Percentiles rank a stretch among this genome's conserved stretches.
phyloP scores from a whole-genome alignment of 2,113 vertebrate species.

The Phaethornis superciliosus region DNA sequence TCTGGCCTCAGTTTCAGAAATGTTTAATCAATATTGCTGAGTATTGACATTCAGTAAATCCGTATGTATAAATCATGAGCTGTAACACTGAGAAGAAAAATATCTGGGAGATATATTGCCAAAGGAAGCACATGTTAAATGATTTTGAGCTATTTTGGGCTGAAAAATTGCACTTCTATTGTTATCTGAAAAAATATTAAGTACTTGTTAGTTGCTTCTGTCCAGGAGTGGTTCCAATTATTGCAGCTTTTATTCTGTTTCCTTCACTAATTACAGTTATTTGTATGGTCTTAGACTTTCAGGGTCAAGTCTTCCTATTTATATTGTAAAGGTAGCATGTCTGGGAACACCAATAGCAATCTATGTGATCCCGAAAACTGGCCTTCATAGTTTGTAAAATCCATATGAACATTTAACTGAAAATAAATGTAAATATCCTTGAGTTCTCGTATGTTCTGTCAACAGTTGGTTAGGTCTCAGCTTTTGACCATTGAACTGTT shows the following conservation, averaged over 20 bases:
- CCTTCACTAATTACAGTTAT: background rate
- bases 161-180: background rate
- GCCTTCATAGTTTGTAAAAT: background rate
- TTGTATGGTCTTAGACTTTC: background rate
- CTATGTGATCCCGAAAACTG: background rate
- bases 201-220: background rate
- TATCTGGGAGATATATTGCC: background rate
- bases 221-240: background rate
- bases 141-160: background rate
- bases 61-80: background rate
- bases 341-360: background rate
- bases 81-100: background rate
- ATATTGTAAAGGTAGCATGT: background rate
- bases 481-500: background rate
- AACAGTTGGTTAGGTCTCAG: background rate
- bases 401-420: background rate
- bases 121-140: background rate
- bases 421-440: background rate
- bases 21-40: background rate
- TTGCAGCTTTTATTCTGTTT: background rate
- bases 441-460: background rate
- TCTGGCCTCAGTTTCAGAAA: background rate
- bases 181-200: background rate
- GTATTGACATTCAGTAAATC: background rate
- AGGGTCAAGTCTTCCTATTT: background rate